These are phyloP conservation scores for Rachycentron canadum DNA, from an alignment of 2,797 vertebrate genomes.

Conservation along the genomic window DNA sequence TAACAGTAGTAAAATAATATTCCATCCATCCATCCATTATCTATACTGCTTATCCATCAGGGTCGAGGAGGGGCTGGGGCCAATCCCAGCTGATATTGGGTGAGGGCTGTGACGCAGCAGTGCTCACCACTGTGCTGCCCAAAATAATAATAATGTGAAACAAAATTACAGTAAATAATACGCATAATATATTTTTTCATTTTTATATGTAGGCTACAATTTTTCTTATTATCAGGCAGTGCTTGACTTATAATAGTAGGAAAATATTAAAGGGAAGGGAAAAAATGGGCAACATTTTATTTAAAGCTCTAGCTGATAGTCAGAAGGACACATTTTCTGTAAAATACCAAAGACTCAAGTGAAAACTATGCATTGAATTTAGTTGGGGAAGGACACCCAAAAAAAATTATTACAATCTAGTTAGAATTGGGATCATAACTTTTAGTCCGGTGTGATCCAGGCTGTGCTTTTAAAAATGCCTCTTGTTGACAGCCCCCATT, in stretches of 20 bases:
- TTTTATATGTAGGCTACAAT: background rate
- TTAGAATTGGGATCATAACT: background rate
- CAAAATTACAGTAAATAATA: background rate
- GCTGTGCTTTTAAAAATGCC: conserved; percentile 15
- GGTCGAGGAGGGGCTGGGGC: too few relatives aligned
- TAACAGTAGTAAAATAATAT: background rate
- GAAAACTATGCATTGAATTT: background rate
- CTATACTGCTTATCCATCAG: too few relatives aligned
- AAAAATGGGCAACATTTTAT: too few relatives aligned
- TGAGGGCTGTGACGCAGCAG: too few relatives aligned
- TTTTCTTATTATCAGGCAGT: too few relatives aligned
- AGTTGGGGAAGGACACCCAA: too few relatives aligned
- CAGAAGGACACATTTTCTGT: background rate
- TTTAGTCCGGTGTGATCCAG: background rate
- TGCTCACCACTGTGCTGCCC: too few relatives aligned
- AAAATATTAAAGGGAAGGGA: background rate
- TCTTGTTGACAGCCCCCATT: conserved; percentile 33
- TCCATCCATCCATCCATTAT: too few relatives aligned
- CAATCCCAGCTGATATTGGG: too few relatives aligned
- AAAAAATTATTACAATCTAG: background rate
- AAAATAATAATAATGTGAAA: background rate
- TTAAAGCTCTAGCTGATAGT: background rate
- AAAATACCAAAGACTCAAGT: background rate
- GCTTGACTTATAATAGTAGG: background rate
- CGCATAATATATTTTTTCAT: background rate